Percentiles rank a stretch among this genome's conserved stretches.
Conservation (phyloP, 1,140 invertebrate species). For the Temnothorax nylanderi region DNA sequence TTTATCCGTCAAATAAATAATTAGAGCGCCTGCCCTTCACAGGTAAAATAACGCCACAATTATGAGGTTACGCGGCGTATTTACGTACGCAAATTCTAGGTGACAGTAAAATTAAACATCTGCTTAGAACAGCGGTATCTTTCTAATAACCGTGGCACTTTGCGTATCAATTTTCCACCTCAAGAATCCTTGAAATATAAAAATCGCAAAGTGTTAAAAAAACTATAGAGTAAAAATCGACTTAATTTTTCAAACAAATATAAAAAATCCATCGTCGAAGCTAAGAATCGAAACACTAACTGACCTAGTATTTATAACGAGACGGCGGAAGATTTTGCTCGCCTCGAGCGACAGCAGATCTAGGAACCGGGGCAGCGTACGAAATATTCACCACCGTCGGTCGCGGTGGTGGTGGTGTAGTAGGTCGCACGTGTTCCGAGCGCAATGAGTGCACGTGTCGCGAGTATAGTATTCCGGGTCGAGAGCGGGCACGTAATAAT, state of each 20-base stretch:
- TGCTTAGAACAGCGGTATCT: background rate
- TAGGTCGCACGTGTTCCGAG: slow-evolving; percentile 50
- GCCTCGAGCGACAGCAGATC: background rate
- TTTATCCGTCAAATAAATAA: slow-evolving; percentile 48
- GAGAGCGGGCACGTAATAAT: slow-evolving; percentile 48
- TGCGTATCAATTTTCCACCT: background rate
- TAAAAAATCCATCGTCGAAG: background rate
- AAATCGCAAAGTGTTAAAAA: background rate
- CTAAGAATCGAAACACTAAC: background rate
- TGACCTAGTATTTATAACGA: background rate
- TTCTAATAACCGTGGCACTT: background rate
- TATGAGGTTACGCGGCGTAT: background rate
- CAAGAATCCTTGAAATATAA: background rate
- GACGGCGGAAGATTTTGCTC: slow-evolving; percentile 11
- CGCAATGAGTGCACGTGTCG: slow-evolving; percentile 45
- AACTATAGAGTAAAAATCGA: background rate
- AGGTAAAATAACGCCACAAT: background rate
- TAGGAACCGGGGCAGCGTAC: background rate
- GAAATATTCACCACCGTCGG: slow-evolving; percentile 19
- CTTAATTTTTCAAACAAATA: background rate
- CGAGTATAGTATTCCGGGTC: slow-evolving; percentile 17
- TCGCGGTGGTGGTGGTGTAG: background rate
- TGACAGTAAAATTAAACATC: slow-evolving; percentile 5
- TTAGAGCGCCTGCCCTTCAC: background rate
- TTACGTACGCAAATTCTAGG: background rate